Conservation (phyloP, 2,888 invertebrate genomes). For the Dicroscelio sp. region DNA sequence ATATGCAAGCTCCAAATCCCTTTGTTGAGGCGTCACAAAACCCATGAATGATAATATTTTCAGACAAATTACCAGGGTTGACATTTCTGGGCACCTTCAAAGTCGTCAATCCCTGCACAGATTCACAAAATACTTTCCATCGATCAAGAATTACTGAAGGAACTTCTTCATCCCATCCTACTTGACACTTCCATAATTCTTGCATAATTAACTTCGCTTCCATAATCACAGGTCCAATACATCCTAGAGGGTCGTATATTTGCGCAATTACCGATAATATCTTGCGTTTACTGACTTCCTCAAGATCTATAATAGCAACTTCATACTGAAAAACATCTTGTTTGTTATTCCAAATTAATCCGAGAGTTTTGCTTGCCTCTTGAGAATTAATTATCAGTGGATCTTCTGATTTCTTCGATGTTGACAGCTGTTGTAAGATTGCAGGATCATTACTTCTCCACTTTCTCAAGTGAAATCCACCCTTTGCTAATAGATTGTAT, state of each 20-base stretch:
- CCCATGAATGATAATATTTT: neutral
- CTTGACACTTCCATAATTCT: conserved; percentile 19
- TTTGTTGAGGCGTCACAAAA: conserved; percentile 20
- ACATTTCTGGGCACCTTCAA: neutral
- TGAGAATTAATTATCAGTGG: too few species aligned
- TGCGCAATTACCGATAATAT: neutral
- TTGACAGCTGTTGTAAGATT: too few species aligned
- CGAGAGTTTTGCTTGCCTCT: too few species aligned
- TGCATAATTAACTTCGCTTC: conserved; percentile 30
- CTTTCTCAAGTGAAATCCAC: too few species aligned
- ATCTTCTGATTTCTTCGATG: too few species aligned
- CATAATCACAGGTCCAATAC: conserved; percentile 39
- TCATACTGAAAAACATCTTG: too few species aligned
- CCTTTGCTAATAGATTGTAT: too few species aligned
- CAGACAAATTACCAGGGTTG: neutral
- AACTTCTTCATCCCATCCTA: conserved; percentile 3
- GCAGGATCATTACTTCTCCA: too few species aligned
- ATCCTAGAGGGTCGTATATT: conserved; percentile 37
- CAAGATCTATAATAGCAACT: too few species aligned
- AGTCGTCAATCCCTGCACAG: neutral
- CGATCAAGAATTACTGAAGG: neutral
- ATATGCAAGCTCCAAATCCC: conserved; percentile 6
- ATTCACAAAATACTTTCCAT: neutral
- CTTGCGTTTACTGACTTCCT: too few species aligned
- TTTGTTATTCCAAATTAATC: too few species aligned